Evolutionary conservation across 2,797 vertebrate species (phyloP).

Genomic region (Malacoraja senta): DNA sequence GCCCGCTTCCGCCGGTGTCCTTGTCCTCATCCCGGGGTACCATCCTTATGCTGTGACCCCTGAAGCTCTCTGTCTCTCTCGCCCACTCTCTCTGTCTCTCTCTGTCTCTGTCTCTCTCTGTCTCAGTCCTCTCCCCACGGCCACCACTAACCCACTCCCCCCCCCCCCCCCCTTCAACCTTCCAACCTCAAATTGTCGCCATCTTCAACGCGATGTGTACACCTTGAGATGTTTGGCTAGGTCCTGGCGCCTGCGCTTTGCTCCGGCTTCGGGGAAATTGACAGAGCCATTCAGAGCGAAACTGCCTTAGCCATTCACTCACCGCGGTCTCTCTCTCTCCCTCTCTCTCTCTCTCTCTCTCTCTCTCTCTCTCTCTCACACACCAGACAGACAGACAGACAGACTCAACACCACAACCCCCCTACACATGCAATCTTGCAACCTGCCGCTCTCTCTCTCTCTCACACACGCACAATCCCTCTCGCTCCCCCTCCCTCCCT

Average conservation of each 20-base stretch:
- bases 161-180: background rate
- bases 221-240: conserved; percentile 34
- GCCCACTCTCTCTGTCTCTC: background rate
- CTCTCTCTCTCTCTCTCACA: too few species aligned
- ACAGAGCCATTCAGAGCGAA: conserved; percentile 25
- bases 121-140: background rate
- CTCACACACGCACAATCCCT: background rate
- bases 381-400: background rate
- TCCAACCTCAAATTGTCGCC: conserved; percentile 36
- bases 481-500: too few species aligned
- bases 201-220: conserved; percentile 32
- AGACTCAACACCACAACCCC: background rate
- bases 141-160: background rate
- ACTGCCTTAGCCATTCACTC: conserved; percentile 22
- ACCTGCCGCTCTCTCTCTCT: background rate
- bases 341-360: too few species aligned
- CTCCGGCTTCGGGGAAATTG: conserved; percentile 2
- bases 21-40: background rate
- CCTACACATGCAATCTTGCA: background rate
- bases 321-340: background rate
- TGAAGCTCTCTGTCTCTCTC: background rate
- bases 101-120: background rate
- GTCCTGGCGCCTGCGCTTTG: conserved; percentile 31
- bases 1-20: background rate
- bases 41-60: conserved; percentile 16